phyloP scores from a whole-genome alignment of 2,888 invertebrate species.

The Spodoptera picta region DNA sequence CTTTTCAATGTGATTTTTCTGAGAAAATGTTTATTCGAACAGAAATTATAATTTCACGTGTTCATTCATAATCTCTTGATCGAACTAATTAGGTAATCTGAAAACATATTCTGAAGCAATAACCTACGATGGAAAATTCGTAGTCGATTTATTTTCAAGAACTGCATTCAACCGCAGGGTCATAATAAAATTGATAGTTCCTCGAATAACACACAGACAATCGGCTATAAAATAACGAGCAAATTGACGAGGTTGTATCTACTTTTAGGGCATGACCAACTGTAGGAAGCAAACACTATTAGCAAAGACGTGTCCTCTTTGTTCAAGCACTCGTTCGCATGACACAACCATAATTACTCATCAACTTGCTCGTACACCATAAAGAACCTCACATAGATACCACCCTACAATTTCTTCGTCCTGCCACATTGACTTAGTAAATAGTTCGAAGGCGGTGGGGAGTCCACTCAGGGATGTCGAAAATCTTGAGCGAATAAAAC shows the following conservation, averaged over 20 bases:
- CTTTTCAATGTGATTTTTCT: too few species aligned
- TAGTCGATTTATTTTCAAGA: too few species aligned
- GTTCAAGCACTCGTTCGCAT: slow-evolving; percentile 51
- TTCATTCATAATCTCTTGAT: too few species aligned
- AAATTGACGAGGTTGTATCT: slow-evolving; percentile 33
- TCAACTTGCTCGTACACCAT: slow-evolving; percentile 52
- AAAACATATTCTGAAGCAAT: too few species aligned
- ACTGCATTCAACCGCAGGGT: too few species aligned
- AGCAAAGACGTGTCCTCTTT: slow-evolving; percentile 53
- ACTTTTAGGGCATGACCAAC: slow-evolving; percentile 55
- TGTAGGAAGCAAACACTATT: slow-evolving; percentile 49
- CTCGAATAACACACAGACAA: slow-evolving; percentile 43
- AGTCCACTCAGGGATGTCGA: slow-evolving; percentile 81
- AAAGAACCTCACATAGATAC: slow-evolving; percentile 37
- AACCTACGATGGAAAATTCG: too few species aligned
- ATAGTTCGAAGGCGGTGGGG: slow-evolving; percentile 73
- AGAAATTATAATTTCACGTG: too few species aligned
- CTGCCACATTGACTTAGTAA: slow-evolving; percentile 62
- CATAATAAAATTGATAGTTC: slow-evolving; percentile 2
- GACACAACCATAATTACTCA: slow-evolving; percentile 58
- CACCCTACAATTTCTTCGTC: slow-evolving; percentile 51
- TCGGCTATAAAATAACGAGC: slow-evolving; percentile 34
- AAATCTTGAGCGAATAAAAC: slow-evolving; percentile 84
- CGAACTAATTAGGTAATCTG: too few species aligned
- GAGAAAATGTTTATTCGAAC: too few species aligned